Evolutionary conservation across 2,888 invertebrate genomes (phyloP).

Genomic region (Leptinotarsa peninsularis): DNA sequence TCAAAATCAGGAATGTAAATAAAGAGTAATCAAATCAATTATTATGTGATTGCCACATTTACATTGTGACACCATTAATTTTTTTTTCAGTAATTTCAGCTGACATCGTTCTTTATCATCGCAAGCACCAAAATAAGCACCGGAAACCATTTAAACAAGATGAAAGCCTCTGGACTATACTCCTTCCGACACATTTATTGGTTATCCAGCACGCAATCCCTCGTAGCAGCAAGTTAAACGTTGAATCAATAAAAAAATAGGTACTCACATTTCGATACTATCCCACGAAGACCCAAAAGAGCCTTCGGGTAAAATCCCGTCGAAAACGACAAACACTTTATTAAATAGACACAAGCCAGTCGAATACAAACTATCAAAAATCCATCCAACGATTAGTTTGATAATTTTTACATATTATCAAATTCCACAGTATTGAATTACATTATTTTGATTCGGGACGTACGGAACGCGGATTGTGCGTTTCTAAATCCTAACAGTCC

Average conservation of each 20-base stretch:
- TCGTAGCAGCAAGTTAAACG: background rate
- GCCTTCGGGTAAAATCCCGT: background rate
- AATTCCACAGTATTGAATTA: background rate
- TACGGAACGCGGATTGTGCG: slow-evolving; percentile 3
- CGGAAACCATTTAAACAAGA: background rate
- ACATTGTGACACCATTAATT: no score
- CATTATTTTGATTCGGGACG: slow-evolving; percentile 11
- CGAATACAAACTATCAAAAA: slow-evolving; percentile 5
- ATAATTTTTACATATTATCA: background rate
- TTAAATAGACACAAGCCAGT: slow-evolving; percentile 3
- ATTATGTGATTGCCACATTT: no score
- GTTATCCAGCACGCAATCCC: background rate
- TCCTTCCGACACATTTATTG: background rate
- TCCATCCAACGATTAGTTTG: slow-evolving; percentile 4
- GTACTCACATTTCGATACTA: slow-evolving; percentile 10
- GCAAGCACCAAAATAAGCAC: background rate
- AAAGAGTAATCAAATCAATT: no score
- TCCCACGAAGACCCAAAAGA: background rate
- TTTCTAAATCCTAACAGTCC: slow-evolving; percentile 13
- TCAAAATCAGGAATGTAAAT: no score
- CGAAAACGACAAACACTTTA: background rate
- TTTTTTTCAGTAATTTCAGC: no score
- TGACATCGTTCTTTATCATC: no score
- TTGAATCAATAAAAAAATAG: slow-evolving; percentile 11
- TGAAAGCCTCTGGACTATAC: background rate